Evolutionary conservation across 2,113 vertebrate genomes (phyloP).

Genomic region (Chloropsis hardwickii): DNA sequence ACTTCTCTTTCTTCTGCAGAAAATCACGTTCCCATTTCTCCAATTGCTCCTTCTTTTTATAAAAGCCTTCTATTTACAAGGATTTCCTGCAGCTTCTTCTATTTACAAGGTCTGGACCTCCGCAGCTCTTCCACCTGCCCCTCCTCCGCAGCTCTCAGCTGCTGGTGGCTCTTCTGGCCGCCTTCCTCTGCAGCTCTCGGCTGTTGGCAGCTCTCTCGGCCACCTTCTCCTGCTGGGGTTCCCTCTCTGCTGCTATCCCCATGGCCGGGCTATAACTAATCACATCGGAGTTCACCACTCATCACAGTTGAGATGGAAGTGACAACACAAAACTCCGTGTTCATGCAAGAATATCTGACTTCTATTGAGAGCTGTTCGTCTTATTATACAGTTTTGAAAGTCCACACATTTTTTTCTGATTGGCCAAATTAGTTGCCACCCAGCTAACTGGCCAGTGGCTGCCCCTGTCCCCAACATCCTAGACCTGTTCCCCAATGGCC

Average conservation of each 20-base stretch:
- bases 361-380: neutral
- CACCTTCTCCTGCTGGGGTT: neutral
- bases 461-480: neutral
- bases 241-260: rapidly evolving
- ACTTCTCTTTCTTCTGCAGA: neutral
- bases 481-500: neutral
- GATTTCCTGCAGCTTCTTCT: neutral
- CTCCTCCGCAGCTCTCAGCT: neutral
- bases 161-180: no score
- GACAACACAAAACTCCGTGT: neutral
- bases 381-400: neutral
- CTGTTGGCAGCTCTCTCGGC: neutral
- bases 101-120: neutral
- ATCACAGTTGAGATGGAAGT: rapidly evolving
- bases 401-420: neutral
- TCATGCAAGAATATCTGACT: neutral
- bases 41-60: neutral
- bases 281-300: neutral
- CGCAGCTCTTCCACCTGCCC: neutral
- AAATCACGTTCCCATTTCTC: neutral
- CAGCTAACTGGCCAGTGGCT: neutral
- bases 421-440: neutral
- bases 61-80: neutral
- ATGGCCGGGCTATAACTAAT: neutral
- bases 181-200: neutral